Evolutionary conservation across 2,888 invertebrate genomes (phyloP), one percentile per base, ranked within the genome.

Genomic region (Tineola bisselliella): DNA sequence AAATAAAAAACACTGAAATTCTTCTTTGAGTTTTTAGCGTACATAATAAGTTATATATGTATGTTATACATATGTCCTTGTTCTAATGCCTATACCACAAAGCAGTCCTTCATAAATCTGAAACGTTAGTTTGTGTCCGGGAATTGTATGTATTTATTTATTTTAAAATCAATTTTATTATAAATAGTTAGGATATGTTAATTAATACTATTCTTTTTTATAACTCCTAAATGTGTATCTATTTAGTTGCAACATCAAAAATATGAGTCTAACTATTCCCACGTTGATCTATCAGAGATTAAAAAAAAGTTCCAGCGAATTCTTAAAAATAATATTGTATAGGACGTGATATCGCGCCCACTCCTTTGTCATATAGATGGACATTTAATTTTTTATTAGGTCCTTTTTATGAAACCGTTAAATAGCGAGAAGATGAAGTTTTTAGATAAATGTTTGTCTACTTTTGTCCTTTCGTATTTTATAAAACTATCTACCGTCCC

Each of bases 281-380:
- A 33, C 58, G 58, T 3, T 1, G 33, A n/a, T 56, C 58, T 48
- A n/a, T 31, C 10, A 15, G 31, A 13, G 33, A 58, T 58, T 58
- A 33, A 58, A 58, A 58, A 58, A 58, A 58, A 58, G 8, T 19
- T 11, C 18, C 31, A 30, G 58, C 58, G 33, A 58, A 58, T 58
- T 58, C 58, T 58, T 15, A 33, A 58, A 58, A 58, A 33, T 33
- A 10, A 19, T 58, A 33, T 58, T 58, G 33, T 8, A 33, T 33
- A 33, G 58, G 58, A 58, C 58, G 58, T 58, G 58, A 58, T 58
- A 60, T 60, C 60, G 44, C 60, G 60, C 44, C 44, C 31, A 15
- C 25, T 17, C 31, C 13, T 48, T 60, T 48, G 44, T 44, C 30
- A 60, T 59, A 44, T 13, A 60, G 60, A 48, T 48, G 60, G 60